Evolutionary conservation across 1,140 invertebrate species (phyloP).

Genomic region (Zaprionus kolodkinae): DNA sequence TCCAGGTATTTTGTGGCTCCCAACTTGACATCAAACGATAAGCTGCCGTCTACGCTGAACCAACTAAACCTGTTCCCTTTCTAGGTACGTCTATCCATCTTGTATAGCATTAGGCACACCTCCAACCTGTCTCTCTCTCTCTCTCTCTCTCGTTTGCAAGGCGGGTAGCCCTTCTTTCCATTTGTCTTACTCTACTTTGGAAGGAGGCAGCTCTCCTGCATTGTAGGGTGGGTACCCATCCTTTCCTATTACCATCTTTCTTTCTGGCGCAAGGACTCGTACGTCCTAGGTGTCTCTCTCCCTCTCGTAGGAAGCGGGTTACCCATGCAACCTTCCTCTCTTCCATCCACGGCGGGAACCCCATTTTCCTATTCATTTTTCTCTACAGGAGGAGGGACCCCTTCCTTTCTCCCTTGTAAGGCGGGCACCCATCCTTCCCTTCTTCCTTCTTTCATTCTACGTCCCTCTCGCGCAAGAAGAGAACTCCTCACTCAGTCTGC

Average conservation of each 20-base stretch:
- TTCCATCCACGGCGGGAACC: no score
- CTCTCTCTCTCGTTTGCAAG: not conserved
- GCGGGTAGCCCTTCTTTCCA: not conserved
- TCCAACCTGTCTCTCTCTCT: not conserved
- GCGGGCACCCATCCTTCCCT: no score
- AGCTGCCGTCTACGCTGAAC: not conserved
- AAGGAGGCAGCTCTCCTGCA: not conserved
- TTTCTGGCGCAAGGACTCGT: not conserved
- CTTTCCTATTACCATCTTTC: not conserved
- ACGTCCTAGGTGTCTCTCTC: no score
- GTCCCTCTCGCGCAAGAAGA: no score
- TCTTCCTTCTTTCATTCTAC: no score
- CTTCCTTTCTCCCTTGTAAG: no score
- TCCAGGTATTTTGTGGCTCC: constrained; percentile 5
- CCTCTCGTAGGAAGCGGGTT: no score
- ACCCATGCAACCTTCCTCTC: no score
- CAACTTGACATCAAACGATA: constrained; percentile 21
- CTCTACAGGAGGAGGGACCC: no score
- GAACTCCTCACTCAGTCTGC: no score
- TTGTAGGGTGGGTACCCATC: not conserved
- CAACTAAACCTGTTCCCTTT: not conserved
- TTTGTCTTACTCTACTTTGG: not conserved
- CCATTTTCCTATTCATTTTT: no score
- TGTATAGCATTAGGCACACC: not conserved
- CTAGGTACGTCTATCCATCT: not conserved